Conservation (phyloP, 2,888 invertebrate genomes). For the Drosophila meridiana region DNA sequence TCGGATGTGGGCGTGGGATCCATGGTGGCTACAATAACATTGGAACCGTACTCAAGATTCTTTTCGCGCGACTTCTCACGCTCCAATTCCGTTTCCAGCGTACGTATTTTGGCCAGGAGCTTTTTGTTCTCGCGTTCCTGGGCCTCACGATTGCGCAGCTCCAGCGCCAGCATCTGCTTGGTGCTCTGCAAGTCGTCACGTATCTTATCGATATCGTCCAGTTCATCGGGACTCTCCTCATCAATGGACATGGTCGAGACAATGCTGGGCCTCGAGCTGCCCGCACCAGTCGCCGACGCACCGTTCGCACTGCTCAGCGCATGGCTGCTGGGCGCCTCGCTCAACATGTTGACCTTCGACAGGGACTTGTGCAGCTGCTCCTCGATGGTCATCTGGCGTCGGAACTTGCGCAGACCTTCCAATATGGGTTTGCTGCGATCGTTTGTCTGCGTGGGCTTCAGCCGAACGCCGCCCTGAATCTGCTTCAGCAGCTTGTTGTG, state of each 20-base stretch:
- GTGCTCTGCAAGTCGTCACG: constrained; percentile 96
- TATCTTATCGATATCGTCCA: constrained; percentile 96
- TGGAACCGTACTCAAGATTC: constrained; percentile 81
- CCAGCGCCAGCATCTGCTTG: constrained; percentile 94
- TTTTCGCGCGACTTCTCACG: constrained; percentile 87
- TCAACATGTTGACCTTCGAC: constrained; percentile 87
- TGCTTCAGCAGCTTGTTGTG: constrained; percentile 93
- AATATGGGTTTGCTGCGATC: constrained; percentile 94
- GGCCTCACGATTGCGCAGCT: constrained; percentile 93
- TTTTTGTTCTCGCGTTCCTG: constrained; percentile 94
- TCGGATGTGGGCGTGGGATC: constrained; percentile 86
- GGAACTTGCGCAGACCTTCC: constrained; percentile 93
- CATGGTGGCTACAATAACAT: constrained; percentile 82
- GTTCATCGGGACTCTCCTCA: constrained; percentile 91
- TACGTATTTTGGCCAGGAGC: constrained; percentile 91
- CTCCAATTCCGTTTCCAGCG: constrained; percentile 92
- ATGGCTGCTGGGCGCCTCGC: constrained; percentile 71
- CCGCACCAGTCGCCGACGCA: constrained; percentile 50
- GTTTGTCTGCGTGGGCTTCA: constrained; percentile 92
- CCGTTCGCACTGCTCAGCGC: constrained; percentile 54
- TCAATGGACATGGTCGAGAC: constrained; percentile 85
- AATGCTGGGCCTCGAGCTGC: constrained; percentile 70
- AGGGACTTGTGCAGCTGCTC: constrained; percentile 94
- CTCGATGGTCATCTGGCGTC: constrained; percentile 95
- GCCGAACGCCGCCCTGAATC: constrained; percentile 91